These are phyloP conservation scores for Castor canadensis DNA, from an alignment of 2,113 vertebrate species.

Conservation along the genomic window DNA sequence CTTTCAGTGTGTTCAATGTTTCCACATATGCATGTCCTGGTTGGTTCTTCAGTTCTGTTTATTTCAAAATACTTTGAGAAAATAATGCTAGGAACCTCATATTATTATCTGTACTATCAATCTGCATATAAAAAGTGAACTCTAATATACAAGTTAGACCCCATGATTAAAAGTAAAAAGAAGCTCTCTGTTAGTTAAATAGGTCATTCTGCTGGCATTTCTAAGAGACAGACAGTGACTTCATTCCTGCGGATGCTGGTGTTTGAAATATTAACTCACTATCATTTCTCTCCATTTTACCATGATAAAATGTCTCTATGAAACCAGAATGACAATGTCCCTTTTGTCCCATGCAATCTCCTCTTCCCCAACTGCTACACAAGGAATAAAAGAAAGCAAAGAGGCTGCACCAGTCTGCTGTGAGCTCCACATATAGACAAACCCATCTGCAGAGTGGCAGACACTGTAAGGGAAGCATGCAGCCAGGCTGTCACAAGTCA, in stretches of 20 bases:
- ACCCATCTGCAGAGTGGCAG: not conserved
- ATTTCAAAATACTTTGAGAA: conserved; percentile 44
- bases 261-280: conserved; percentile 14
- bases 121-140: not conserved
- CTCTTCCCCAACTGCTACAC: not conserved
- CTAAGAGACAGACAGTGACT: not conserved
- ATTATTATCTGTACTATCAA: not conserved
- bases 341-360: conserved; percentile 17
- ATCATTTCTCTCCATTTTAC: conserved; percentile 43
- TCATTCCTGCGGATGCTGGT: not conserved
- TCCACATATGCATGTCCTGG: conserved; percentile 79
- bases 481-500: not conserved
- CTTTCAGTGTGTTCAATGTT: conserved; percentile 82
- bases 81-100: not conserved
- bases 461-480: rapidly evolving
- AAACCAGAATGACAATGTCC: conserved; percentile 31
- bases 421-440: rapidly evolving
- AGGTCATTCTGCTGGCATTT: conserved; percentile 4
- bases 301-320: conserved; percentile 36
- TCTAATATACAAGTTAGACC: not conserved
- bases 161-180: conserved; percentile 5
- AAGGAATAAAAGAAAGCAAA: conserved; percentile 20
- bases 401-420: not conserved
- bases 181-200: not conserved
- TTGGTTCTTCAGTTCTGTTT: conserved; percentile 82